Evolutionary conservation across 1,140 invertebrate species (phyloP).

Genomic region (Ericerus pela): DNA sequence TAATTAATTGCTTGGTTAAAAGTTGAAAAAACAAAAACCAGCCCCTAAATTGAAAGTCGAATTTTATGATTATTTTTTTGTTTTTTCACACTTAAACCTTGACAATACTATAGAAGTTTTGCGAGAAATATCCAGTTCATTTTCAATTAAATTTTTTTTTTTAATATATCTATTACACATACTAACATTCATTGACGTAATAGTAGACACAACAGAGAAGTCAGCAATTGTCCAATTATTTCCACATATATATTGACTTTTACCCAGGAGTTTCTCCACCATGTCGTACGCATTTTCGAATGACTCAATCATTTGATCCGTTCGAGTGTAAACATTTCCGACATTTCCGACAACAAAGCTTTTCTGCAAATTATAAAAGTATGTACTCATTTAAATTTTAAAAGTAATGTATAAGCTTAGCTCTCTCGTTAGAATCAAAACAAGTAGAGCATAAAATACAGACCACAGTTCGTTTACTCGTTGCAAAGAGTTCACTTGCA

Average conservation of each 20-base stretch:
- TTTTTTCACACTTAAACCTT: background rate
- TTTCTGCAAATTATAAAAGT: background rate
- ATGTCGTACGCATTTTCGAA: background rate
- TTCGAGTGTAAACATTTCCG: constrained; percentile 34
- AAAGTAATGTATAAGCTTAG: background rate
- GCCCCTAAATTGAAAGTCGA: no score
- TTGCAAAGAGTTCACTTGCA: constrained; percentile 26
- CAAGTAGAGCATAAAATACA: background rate
- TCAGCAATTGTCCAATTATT: constrained; percentile 53
- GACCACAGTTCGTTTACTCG: background rate
- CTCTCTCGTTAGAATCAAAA: background rate
- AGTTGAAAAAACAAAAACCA: no score
- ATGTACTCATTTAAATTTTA: background rate
- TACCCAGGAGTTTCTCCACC: constrained; percentile 16
- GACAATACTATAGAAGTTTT: constrained; percentile 26
- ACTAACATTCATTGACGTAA: constrained; percentile 47
- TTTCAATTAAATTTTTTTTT: background rate
- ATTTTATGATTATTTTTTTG: background rate
- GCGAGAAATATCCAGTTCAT: constrained; percentile 35
- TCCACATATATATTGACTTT: constrained; percentile 13
- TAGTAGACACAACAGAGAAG: constrained; percentile 40
- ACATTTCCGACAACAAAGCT: background rate
- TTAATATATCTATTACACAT: constrained; percentile 6
- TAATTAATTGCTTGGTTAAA: no score
- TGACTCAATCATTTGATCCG: background rate